phyloP scores from a whole-genome alignment of 2,888 invertebrate genomes.

The Diarsia dahlii region DNA sequence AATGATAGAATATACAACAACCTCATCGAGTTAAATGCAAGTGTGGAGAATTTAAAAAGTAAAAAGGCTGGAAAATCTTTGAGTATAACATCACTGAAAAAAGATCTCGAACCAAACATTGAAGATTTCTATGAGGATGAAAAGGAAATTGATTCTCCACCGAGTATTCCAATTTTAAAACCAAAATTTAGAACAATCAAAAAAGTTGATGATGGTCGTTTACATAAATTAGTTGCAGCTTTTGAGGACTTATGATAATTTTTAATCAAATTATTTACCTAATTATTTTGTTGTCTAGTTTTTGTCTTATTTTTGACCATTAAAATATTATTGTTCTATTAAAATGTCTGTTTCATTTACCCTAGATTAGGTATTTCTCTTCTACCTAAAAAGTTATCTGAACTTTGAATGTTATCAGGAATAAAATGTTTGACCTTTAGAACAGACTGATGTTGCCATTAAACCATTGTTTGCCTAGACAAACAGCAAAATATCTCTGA shows the following conservation, averaged over 20 bases:
- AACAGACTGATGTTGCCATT: constrained; percentile 42
- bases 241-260: constrained; percentile 84
- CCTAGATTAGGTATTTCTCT: not conserved
- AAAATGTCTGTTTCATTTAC: constrained; percentile 7
- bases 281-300: constrained; percentile 54
- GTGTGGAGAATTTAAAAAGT: constrained; percentile 72
- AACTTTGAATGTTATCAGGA: not conserved
- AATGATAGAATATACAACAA: constrained; percentile 87
- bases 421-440: constrained; percentile 3
- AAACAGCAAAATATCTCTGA: not conserved
- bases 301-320: constrained; percentile 58
- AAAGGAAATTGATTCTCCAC: constrained; percentile 78
- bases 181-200: constrained; percentile 80
- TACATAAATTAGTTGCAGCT: constrained; percentile 81
- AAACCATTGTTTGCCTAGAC: not conserved
- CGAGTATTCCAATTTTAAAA: constrained; percentile 78
- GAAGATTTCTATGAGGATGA: constrained; percentile 86
- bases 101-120: constrained; percentile 86
- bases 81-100: constrained; percentile 72
- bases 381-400: not conserved
- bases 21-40: constrained; percentile 86
- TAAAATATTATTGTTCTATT: constrained; percentile 50
- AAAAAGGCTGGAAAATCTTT: constrained; percentile 74
- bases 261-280: constrained; percentile 20
- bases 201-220: constrained; percentile 77